Evolutionary conservation across 2,888 invertebrate genomes (phyloP).

Genomic region (Margaritifera margaritifera): DNA sequence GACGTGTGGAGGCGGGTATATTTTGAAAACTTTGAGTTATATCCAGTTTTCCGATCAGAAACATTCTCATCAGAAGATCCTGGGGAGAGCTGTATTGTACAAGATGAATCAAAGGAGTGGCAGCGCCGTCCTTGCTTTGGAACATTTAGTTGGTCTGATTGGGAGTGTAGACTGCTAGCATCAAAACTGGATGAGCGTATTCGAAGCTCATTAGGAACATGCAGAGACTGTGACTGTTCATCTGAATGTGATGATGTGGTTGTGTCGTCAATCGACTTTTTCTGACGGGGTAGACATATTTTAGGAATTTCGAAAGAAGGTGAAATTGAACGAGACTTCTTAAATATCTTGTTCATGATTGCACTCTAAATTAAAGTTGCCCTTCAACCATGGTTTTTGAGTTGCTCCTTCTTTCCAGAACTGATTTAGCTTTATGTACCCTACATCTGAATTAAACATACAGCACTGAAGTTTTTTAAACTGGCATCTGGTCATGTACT

Average conservation of each 20-base stretch:
- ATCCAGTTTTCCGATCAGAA: slow-evolving; percentile 47
- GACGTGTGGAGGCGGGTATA: slow-evolving; percentile 54
- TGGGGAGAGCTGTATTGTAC: slow-evolving; percentile 26
- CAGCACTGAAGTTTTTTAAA: too few species aligned
- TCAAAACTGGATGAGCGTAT: slow-evolving; percentile 66
- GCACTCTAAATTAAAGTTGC: slow-evolving; percentile 1
- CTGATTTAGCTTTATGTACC: neutral
- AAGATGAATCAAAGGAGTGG: slow-evolving; percentile 59
- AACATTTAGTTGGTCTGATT: slow-evolving; percentile 37
- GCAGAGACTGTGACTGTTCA: slow-evolving; percentile 25
- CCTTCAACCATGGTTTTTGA: neutral
- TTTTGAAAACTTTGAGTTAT: slow-evolving; percentile 32
- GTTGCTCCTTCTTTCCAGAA: neutral
- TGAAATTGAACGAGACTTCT: slow-evolving; percentile 53
- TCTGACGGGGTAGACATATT: slow-evolving; percentile 58
- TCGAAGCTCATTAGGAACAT: slow-evolving; percentile 56
- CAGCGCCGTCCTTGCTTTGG: slow-evolving; percentile 49
- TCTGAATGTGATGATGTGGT: slow-evolving; percentile 39
- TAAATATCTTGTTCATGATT: slow-evolving; percentile 54
- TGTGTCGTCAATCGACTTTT: slow-evolving; percentile 34
- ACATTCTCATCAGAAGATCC: slow-evolving; percentile 57
- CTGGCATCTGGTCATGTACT: too few species aligned
- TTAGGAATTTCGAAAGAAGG: slow-evolving; percentile 64
- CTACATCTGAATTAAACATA: too few species aligned
- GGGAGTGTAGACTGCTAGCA: slow-evolving; percentile 48